phyloP scores from a whole-genome alignment of 2,797 vertebrate genomes.

The Stomatorhinus walkeri region DNA sequence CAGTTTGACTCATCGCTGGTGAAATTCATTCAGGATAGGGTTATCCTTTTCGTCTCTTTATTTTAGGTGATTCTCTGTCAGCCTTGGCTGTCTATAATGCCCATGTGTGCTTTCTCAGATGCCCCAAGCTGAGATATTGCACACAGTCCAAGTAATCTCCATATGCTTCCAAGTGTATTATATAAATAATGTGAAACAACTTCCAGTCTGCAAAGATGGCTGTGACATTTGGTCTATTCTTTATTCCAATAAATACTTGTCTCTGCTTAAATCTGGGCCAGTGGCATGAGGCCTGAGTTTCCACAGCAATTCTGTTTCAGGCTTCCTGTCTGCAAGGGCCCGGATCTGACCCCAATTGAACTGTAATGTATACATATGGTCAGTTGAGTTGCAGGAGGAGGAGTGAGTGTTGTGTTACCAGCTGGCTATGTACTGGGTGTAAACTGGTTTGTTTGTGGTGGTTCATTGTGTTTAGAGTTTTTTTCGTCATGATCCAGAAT shows the following conservation, averaged over 20 bases:
- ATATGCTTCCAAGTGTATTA: slow-evolving; percentile 5
- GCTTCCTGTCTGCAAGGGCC: neutral
- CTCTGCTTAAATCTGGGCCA: neutral
- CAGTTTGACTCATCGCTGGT: neutral
- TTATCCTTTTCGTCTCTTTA: neutral
- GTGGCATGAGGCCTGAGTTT: neutral
- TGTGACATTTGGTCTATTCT: neutral
- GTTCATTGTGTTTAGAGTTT: neutral
- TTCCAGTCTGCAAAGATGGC: neutral
- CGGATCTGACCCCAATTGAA: neutral
- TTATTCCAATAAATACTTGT: neutral
- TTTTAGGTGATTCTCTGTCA: neutral
- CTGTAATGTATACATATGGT: neutral
- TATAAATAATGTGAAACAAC: neutral
- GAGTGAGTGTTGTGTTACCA: neutral
- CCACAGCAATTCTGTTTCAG: neutral
- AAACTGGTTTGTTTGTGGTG: neutral
- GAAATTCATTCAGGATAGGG: neutral
- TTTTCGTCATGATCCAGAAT: neutral
- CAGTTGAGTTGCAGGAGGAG: neutral
- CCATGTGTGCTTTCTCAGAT: neutral
- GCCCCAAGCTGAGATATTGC: neutral
- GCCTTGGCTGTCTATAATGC: neutral
- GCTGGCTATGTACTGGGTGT: neutral
- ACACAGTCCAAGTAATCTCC: neutral